A percentile compares a stretch with the other conserved stretches of the same genome.
These are phyloP conservation scores for Tipula lateralis DNA, from an alignment of 2,888 invertebrate genomes.

Conservation along the genomic window DNA sequence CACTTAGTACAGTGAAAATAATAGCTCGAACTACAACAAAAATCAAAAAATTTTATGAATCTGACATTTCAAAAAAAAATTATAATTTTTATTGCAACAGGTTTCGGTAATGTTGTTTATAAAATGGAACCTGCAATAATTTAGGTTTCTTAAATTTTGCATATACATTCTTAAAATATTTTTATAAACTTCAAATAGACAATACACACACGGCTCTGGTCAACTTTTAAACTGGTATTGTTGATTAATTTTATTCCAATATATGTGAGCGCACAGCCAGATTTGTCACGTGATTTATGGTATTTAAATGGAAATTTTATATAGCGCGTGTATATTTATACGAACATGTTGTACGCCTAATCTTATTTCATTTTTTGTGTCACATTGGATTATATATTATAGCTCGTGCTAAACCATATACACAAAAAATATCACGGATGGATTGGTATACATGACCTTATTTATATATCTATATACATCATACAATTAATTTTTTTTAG, in stretches of 20 bases:
- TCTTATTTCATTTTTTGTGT: neutral
- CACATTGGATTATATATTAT: neutral
- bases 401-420: neutral
- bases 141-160: neutral
- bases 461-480: neutral
- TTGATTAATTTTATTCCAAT: neutral
- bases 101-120: neutral
- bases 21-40: neutral
- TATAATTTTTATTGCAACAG: constrained; percentile 3
- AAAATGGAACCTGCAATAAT: neutral
- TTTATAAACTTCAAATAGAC: no score
- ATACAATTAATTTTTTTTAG: constrained; percentile 11
- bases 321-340: neutral
- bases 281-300: neutral
- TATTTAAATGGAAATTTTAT: neutral
- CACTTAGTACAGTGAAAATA: neutral
- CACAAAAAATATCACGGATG: neutral
- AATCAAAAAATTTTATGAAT: neutral
- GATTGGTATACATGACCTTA: constrained; percentile 11
- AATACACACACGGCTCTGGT: neutral
- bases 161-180: neutral
- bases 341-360: neutral
- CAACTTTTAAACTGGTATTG: neutral
- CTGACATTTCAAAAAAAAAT: neutral
- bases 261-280: neutral